phyloP scores from a whole-genome alignment of 2,888 invertebrate species.

The Mesorhabditis belari region DNA sequence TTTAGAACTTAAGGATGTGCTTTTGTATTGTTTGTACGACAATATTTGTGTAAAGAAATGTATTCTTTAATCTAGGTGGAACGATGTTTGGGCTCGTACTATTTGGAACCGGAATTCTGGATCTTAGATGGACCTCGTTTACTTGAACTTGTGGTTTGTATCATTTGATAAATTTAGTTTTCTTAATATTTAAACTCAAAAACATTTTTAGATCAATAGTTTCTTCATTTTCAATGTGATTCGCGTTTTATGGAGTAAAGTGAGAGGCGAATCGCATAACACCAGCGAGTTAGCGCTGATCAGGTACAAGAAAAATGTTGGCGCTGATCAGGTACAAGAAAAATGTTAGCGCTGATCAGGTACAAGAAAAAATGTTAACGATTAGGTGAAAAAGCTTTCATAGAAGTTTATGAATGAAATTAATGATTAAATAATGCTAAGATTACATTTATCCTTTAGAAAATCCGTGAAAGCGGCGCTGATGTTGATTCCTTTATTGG shows the following conservation, averaged over 20 bases:
- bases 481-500: constrained; percentile 57
- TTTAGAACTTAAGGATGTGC: too few species aligned
- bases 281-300: constrained; percentile 56
- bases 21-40: too few species aligned
- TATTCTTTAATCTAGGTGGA: constrained; percentile 7
- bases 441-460: too few species aligned
- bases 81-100: constrained; percentile 51
- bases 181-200: background rate
- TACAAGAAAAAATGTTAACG: too few species aligned
- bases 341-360: constrained; percentile 57
- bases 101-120: constrained; percentile 61
- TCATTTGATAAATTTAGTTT: too few species aligned
- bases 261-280: constrained; percentile 54
- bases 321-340: constrained; percentile 58
- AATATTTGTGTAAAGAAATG: background rate
- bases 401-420: too few species aligned
- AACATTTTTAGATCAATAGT: constrained; percentile 56
- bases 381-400: constrained; percentile 2
- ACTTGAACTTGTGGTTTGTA: constrained; percentile 72
- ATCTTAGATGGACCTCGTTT: constrained; percentile 80
- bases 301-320: too few species aligned
- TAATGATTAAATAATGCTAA: too few species aligned
- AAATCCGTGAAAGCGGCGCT: constrained; percentile 59
- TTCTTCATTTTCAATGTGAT: constrained; percentile 58
- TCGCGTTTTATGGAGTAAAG: constrained; percentile 57